Percentiles rank a stretch among this genome's conserved stretches.
Conservation (phyloP, 2,113 vertebrate genomes). For the Cettia cetti region DNA sequence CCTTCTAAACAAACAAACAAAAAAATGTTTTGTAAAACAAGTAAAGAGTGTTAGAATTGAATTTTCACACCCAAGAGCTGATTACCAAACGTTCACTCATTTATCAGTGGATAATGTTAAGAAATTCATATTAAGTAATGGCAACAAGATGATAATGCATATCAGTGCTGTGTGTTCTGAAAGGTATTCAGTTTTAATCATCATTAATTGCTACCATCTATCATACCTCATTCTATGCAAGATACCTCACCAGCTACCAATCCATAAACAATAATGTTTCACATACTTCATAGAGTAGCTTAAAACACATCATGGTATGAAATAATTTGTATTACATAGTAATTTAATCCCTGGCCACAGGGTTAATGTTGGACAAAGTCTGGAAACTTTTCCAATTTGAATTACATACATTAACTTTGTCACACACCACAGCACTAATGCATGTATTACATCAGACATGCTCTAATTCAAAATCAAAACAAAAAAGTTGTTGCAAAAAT, state of each 20-base stretch:
- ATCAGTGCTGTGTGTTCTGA: constrained; percentile 13
- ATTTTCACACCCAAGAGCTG: constrained; percentile 12
- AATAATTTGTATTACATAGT: constrained; percentile 81
- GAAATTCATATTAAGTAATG: constrained; percentile 18
- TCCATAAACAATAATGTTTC: constrained; percentile 66
- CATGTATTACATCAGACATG: constrained; percentile 77
- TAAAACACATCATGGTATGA: constrained; percentile 73
- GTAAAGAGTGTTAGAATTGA: neutral
- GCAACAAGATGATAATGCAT: constrained; percentile 10
- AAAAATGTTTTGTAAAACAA: neutral
- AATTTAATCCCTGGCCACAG: constrained; percentile 76
- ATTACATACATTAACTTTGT: constrained; percentile 80
- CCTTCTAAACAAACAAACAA: neutral
- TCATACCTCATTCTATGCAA: constrained; percentile 45
- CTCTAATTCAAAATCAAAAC: constrained; percentile 69
- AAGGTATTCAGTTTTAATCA: constrained; percentile 44
- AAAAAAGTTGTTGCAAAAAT: constrained; percentile 74
- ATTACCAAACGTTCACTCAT: constrained; percentile 8
- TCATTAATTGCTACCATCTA: constrained; percentile 47
- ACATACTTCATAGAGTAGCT: constrained; percentile 76
- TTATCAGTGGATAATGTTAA: constrained; percentile 1
- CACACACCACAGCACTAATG: constrained; percentile 75
- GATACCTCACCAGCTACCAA: constrained; percentile 61
- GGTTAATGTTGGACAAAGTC: constrained; percentile 78
- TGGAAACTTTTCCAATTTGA: constrained; percentile 81